Base-by-base conservation (phyloP, 2,888 invertebrate genomes). In the Orthosia incerta region DNA sequence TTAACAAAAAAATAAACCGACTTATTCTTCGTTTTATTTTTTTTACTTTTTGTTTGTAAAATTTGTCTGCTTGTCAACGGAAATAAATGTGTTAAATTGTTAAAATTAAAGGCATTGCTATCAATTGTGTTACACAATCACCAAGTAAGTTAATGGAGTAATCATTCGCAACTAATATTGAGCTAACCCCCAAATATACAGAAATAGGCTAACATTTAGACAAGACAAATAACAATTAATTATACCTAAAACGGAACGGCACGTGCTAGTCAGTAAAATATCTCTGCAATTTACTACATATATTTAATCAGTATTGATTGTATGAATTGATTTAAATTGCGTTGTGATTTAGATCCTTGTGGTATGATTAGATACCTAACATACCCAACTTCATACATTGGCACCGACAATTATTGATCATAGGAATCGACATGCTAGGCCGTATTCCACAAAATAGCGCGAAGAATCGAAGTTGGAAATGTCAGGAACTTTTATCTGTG, bases 271-370 rank as follows among this genome's bases (percentile, higher is more conserved):
- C 31, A 16, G 31, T 20, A 11, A 15, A 31, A 31, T 15, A 31
- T 48, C 26, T 16, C 0, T 48, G 50, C 39, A 65, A n/a, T 50
- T 39, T 39, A 23, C 15, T 51, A 26, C n/a, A 39, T 45, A 55
- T 45, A 56, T 51, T 20, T 53, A 76, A 80, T 76, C 64, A 65
- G 16, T 61, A 39, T 61, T 79, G 80, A 74, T 60, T 61, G 20
- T 5, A 16, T 45, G 20, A 66, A 53, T 50, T 61, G 53, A 61
- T 76, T 68, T 65, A 31, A 26, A 53, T 26, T 9, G 18, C 13
- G 26, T 39, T 72, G 12, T 39, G 50, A 45, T 57, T 31, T 18
- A 46, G 13, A 46, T 15, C 23, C 16, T 63, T 50, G 26, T 56
- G 23, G 16, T 70, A 20, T 60, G 61, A 72, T 74, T 46, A 74